These are phyloP conservation scores for Deilephila elpenor DNA, from an alignment of 2,888 invertebrate genomes.

Conservation along the genomic window DNA sequence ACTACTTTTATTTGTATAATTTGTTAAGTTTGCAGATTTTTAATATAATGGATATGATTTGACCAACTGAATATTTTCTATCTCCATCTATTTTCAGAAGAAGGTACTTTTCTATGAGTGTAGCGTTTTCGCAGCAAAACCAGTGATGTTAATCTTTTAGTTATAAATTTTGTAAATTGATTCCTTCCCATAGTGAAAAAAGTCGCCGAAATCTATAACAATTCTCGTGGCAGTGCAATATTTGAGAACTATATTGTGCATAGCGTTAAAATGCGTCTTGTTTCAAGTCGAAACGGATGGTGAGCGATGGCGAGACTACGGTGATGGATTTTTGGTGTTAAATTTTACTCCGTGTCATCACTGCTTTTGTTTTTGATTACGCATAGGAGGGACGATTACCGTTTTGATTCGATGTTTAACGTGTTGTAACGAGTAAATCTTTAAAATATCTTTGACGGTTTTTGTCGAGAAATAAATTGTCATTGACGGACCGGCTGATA, in stretches of 20 bases:
- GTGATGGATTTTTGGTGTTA: slow-evolving; percentile 85
- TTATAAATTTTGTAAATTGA: slow-evolving; percentile 83
- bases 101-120: slow-evolving; percentile 87
- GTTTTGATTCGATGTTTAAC: slow-evolving; percentile 73
- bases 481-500: slow-evolving; percentile 86
- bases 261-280: slow-evolving; percentile 83
- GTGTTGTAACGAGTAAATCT: slow-evolving; percentile 71
- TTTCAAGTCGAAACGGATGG: slow-evolving; percentile 83
- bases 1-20: slow-evolving; percentile 3
- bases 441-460: slow-evolving; percentile 71
- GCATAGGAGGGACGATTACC: slow-evolving; percentile 69
- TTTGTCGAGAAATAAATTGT: slow-evolving; percentile 81
- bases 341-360: slow-evolving; percentile 84
- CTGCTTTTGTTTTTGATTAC: slow-evolving; percentile 76
- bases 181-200: slow-evolving; percentile 75
- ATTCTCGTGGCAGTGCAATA: slow-evolving; percentile 80
- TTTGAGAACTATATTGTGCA: slow-evolving; percentile 76
- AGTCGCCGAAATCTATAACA: slow-evolving; percentile 74
- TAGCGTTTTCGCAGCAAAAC: slow-evolving; percentile 86
- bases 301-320: slow-evolving; percentile 85
- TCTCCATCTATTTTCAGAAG: slow-evolving; percentile 89
- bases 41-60: slow-evolving; percentile 56
- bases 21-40: background rate
- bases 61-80: slow-evolving; percentile 83
- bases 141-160: slow-evolving; percentile 87